phyloP scores from a whole-genome alignment of 2,113 vertebrate species.

The Cygnus buccinator region DNA sequence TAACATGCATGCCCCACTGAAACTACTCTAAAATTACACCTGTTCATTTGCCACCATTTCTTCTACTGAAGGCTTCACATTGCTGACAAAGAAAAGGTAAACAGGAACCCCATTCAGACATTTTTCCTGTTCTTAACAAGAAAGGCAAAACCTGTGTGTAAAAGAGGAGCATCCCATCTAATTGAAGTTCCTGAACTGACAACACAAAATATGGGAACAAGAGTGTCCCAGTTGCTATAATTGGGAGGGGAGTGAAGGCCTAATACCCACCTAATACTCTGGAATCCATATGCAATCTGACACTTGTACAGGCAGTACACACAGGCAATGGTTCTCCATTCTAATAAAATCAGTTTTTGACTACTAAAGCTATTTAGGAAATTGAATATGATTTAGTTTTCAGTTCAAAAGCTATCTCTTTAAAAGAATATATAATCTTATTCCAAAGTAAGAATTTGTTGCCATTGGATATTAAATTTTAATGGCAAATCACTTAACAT shows the following conservation, averaged over 20 bases:
- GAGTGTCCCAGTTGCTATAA: background rate
- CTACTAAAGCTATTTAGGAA: background rate
- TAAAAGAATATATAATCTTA: background rate
- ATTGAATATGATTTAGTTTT: background rate
- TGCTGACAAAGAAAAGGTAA: background rate
- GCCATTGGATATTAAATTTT: background rate
- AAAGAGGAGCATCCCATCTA: background rate
- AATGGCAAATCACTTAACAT: background rate
- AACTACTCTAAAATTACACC: background rate
- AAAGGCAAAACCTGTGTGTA: background rate
- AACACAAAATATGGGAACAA: background rate
- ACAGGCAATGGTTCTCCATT: background rate
- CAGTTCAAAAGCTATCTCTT: background rate
- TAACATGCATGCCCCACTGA: background rate
- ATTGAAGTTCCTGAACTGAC: background rate
- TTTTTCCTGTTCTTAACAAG: background rate
- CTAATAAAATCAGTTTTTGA: background rate
- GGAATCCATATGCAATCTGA: background rate
- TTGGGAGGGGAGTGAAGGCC: background rate
- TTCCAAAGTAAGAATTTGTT: background rate
- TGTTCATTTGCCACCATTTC: background rate
- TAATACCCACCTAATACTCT: background rate
- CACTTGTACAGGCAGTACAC: background rate
- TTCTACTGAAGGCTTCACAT: background rate
- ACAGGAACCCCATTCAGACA: background rate